Conservation (phyloP, 2,888 invertebrate species). For the Argyra leucocephala region DNA sequence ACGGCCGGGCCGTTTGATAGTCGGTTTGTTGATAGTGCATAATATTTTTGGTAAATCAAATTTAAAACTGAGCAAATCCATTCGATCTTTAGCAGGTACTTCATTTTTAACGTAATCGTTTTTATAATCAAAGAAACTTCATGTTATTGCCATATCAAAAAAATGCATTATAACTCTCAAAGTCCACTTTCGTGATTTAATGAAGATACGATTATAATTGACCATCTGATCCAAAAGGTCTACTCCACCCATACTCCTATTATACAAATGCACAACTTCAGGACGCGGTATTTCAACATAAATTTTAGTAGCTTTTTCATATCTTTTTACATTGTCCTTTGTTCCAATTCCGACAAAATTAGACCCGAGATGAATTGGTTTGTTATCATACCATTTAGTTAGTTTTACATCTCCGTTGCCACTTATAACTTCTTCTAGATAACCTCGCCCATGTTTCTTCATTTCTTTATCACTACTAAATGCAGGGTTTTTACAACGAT, state of each 20-base stretch:
- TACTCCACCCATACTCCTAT: slow-evolving; percentile 16
- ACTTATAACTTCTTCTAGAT: too few relatives aligned
- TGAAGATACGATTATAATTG: slow-evolving; percentile 16
- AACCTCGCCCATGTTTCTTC: too few relatives aligned
- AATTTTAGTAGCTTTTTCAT: slow-evolving; percentile 9
- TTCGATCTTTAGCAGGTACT: background rate
- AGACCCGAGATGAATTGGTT: slow-evolving; percentile 17
- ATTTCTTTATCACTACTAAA: too few relatives aligned
- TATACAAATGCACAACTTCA: slow-evolving; percentile 14
- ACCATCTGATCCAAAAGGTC: slow-evolving; percentile 19
- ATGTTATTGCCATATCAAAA: background rate
- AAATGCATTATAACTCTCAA: slow-evolving; percentile 11
- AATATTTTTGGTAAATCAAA: background rate
- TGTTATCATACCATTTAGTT: slow-evolving; percentile 18
- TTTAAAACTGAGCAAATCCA: background rate
- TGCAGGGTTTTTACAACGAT: too few relatives aligned
- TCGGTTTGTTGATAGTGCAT: too few relatives aligned
- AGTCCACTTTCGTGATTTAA: slow-evolving; percentile 16
- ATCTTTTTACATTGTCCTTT: slow-evolving; percentile 16
- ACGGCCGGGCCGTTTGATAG: too few relatives aligned
- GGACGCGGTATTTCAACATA: slow-evolving; percentile 13
- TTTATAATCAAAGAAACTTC: background rate
- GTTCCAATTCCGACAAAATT: slow-evolving; percentile 18
- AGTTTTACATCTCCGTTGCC: too few relatives aligned
- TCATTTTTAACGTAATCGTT: background rate